These are phyloP conservation scores for Hyles euphorbiae DNA, from an alignment of 1,140 invertebrate species.

Conservation along the genomic window DNA sequence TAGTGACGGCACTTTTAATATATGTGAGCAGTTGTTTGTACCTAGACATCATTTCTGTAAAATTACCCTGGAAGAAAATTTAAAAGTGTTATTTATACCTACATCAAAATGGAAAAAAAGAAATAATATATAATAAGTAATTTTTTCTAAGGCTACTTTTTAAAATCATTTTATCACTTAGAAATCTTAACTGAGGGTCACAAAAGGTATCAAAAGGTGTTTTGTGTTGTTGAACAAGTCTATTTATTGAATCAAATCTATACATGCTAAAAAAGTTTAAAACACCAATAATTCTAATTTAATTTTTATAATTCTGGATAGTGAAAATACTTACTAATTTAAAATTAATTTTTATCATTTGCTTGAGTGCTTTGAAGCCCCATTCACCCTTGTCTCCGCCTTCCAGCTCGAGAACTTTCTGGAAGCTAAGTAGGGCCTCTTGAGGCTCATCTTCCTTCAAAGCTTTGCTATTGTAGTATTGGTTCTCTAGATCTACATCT, in stretches of 20 bases:
- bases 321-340: conserved; percentile 84
- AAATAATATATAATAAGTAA: too few relatives aligned
- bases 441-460: conserved; percentile 98
- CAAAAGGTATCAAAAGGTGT: too few relatives aligned
- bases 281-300: too few relatives aligned
- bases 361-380: conserved; percentile 99
- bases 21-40: conserved; percentile 98
- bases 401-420: conserved; percentile 97
- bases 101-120: too few relatives aligned
- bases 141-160: too few relatives aligned
- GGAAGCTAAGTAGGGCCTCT: conserved; percentile 94
- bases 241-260: too few relatives aligned
- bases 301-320: not conserved
- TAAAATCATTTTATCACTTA: too few relatives aligned
- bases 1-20: conserved; percentile 98
- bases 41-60: conserved; percentile 96
- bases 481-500: conserved; percentile 99
- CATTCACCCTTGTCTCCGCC: conserved; percentile 99
- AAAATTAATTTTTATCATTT: conserved; percentile 99
- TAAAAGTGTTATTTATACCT: not conserved
- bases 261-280: too few relatives aligned
- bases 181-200: too few relatives aligned
- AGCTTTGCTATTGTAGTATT: conserved; percentile 99
- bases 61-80: conserved; percentile 85
- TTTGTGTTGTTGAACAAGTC: too few relatives aligned